Evolutionary conservation across 2,113 vertebrate genomes (phyloP).

Genomic region (Corythaixoides concolor): DNA sequence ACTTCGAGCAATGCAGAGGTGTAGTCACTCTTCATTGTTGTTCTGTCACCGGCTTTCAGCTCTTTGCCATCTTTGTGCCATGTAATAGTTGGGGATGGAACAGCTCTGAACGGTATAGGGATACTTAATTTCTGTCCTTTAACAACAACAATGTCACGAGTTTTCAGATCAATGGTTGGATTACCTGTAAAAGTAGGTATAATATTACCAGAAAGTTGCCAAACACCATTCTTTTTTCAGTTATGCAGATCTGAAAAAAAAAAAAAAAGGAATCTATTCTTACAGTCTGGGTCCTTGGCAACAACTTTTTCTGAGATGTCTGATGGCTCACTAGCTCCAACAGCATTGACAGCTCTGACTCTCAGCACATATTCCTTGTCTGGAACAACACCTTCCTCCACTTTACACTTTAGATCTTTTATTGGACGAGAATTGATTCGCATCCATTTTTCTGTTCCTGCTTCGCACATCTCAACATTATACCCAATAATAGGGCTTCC

Average conservation of each 20-base stretch:
- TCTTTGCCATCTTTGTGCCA: conserved; percentile 94
- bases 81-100: conserved; percentile 88
- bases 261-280: conserved; percentile 61
- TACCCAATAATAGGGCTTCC: conserved; percentile 93
- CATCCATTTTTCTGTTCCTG: conserved; percentile 96
- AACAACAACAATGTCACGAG: conserved; percentile 87
- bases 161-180: conserved; percentile 87
- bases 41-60: conserved; percentile 83
- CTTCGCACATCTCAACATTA: conserved; percentile 94
- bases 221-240: neutral
- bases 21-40: conserved; percentile 87
- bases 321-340: conserved; percentile 93
- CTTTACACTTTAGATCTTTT: conserved; percentile 91
- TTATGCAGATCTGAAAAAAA: neutral
- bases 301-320: conserved; percentile 92
- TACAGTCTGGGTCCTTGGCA: conserved; percentile 97
- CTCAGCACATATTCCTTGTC: conserved; percentile 95
- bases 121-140: conserved; percentile 93
- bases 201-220: neutral
- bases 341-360: conserved; percentile 92
- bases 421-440: conserved; percentile 91
- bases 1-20: conserved; percentile 85
- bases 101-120: conserved; percentile 88
- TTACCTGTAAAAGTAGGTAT: conserved; percentile 77
- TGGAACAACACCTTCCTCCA: conserved; percentile 91